These are phyloP conservation scores for Sebastes matsubarae DNA, from an alignment of 2,797 vertebrate genomes.

Conservation along the genomic window DNA sequence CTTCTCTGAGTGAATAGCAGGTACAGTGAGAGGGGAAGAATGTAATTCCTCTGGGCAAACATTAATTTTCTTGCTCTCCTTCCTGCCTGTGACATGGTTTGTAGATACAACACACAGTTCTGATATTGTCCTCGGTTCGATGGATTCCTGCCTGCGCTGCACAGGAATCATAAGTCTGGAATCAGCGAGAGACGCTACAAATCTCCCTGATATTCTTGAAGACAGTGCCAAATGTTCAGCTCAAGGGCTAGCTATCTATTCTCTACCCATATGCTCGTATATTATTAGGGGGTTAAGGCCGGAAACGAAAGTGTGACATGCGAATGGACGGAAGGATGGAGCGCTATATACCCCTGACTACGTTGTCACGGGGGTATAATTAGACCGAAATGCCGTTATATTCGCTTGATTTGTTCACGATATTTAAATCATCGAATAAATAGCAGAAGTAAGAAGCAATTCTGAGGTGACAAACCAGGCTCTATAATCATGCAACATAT, in stretches of 20 bases:
- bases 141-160: constrained; percentile 7
- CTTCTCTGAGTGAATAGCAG: constrained; percentile 33
- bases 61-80: constrained; percentile 56
- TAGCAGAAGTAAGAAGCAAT: not conserved
- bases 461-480: not conserved
- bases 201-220: constrained; percentile 39
- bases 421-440: not conserved
- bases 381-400: not conserved
- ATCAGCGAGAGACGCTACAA: constrained; percentile 44
- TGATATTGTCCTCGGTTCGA: constrained; percentile 59
- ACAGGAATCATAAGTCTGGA: constrained; percentile 56
- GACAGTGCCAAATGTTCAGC: constrained; percentile 35
- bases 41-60: constrained; percentile 57
- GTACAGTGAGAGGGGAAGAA: constrained; percentile 22
- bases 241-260: constrained; percentile 40
- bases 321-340: too few relatives aligned
- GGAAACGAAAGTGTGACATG: too few relatives aligned
- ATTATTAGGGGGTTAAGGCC: not conserved
- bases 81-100: constrained; percentile 30
- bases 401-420: not conserved
- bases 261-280: constrained; percentile 7
- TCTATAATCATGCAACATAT: not conserved
- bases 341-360: too few relatives aligned
- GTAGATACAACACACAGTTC: constrained; percentile 44
- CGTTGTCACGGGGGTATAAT: too few relatives aligned